These are phyloP conservation scores for Rotaria socialis DNA, from an alignment of 2,888 invertebrate genomes.

Conservation along the genomic window DNA sequence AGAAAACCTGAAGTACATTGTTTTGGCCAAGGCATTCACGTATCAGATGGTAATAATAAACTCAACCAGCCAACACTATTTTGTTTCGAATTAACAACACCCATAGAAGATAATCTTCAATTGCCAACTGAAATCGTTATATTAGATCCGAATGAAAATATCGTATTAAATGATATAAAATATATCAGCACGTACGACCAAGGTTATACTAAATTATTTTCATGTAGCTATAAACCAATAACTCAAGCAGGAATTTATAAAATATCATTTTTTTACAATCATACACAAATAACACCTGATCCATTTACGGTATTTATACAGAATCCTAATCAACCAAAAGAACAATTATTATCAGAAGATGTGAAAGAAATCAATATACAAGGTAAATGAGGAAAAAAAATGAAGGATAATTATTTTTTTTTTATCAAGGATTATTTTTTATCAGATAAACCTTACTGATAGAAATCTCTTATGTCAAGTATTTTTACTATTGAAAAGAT, in stretches of 20 bases:
- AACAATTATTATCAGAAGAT: background rate
- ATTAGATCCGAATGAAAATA: background rate
- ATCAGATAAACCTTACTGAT: background rate
- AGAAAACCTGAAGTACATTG: background rate
- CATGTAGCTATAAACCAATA: slow-evolving; percentile 8
- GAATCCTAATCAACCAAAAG: background rate
- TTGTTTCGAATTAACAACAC: slow-evolving; percentile 10
- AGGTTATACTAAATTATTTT: background rate
- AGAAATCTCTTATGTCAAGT: background rate
- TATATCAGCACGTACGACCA: background rate
- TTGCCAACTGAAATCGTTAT: background rate
- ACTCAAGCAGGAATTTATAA: background rate
- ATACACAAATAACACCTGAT: background rate
- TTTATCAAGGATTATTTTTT: background rate
- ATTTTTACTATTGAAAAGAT: background rate
- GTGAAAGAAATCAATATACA: background rate
- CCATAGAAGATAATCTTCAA: background rate
- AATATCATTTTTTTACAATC: background rate
- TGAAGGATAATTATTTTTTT: background rate
- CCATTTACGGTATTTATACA: slow-evolving; percentile 1
- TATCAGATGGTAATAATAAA: background rate
- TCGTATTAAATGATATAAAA: background rate
- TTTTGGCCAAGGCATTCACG: slow-evolving; percentile 3
- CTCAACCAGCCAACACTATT: slow-evolving; percentile 1
- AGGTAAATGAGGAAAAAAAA: background rate